Conservation (phyloP, 30 jellyfish, hydroid and myxozoan species). For the Phacellophora camtschatica region DNA sequence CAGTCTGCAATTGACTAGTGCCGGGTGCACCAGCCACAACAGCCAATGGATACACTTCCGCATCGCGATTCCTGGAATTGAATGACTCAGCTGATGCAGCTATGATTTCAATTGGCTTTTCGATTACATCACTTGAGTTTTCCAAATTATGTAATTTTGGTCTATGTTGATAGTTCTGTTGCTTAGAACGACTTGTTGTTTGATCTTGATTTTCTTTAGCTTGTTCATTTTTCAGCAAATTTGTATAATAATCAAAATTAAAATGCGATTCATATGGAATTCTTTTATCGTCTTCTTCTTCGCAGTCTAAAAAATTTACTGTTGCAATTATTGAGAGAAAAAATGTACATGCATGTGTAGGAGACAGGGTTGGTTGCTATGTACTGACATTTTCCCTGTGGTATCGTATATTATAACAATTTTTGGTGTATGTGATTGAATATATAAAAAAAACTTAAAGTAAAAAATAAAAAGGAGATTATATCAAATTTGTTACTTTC, state of each 20-base stretch:
- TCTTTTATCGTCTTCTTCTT: neutral
- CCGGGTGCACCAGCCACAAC: conserved; percentile 24
- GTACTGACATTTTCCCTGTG: no score
- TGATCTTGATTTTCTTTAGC: conserved; percentile 10
- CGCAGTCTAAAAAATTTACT: no score
- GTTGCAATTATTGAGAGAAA: no score
- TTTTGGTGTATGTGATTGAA: no score
- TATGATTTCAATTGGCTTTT: neutral
- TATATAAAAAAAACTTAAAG: no score
- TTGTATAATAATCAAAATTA: conserved; percentile 56
- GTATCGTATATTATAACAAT: no score
- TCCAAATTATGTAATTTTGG: neutral
- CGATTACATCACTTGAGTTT: neutral
- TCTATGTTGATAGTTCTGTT: neutral
- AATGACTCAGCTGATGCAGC: neutral
- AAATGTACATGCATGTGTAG: no score
- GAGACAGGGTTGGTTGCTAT: no score
- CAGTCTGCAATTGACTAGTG: neutral
- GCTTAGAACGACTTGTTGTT: neutral
- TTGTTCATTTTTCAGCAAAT: conserved; percentile 36
- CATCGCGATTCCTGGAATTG: neutral
- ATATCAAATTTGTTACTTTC: no score
- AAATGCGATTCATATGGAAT: conserved; percentile 26
- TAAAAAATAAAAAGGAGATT: no score
- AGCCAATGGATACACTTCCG: neutral